Conservation (phyloP, 2,797 vertebrate species). For the Triplophysa yarkandensis region DNA sequence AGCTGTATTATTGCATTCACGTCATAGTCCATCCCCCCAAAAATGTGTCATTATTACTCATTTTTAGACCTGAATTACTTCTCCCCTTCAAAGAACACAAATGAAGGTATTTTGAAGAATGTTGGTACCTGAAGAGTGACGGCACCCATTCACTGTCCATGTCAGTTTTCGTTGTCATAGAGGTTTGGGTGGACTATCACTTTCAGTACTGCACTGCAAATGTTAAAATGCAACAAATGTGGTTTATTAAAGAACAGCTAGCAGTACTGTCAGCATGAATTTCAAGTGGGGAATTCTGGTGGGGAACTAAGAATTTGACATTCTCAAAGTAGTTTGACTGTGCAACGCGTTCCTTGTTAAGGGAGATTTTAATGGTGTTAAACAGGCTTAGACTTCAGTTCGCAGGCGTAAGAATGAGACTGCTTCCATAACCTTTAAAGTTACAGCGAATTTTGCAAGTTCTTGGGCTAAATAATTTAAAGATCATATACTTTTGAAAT, state of each 20-base stretch:
- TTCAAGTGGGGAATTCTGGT: neutral
- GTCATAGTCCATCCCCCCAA: too few relatives aligned
- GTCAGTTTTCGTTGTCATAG: too few relatives aligned
- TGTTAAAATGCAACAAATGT: neutral
- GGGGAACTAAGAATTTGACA: neutral
- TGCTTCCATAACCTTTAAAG: slow-evolving; percentile 10
- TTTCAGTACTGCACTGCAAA: neutral
- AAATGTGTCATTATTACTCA: too few relatives aligned
- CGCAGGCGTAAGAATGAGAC: neutral
- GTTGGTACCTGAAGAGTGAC: too few relatives aligned
- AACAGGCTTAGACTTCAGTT: neutral
- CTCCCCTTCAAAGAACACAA: too few relatives aligned
- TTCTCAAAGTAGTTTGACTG: neutral
- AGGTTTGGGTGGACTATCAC: too few relatives aligned
- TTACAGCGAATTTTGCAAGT: slow-evolving; percentile 12
- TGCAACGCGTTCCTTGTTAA: neutral
- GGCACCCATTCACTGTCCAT: too few relatives aligned
- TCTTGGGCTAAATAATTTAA: slow-evolving; percentile 35
- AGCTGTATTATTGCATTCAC: too few relatives aligned
- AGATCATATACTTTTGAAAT: slow-evolving; percentile 18
- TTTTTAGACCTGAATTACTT: too few relatives aligned
- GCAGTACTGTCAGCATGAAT: neutral
- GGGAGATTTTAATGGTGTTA: neutral
- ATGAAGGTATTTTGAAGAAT: too few relatives aligned
- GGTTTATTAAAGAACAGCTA: neutral